These are phyloP conservation scores for Martes martes DNA, from an alignment of 2,113 vertebrate species.

Conservation along the genomic window DNA sequence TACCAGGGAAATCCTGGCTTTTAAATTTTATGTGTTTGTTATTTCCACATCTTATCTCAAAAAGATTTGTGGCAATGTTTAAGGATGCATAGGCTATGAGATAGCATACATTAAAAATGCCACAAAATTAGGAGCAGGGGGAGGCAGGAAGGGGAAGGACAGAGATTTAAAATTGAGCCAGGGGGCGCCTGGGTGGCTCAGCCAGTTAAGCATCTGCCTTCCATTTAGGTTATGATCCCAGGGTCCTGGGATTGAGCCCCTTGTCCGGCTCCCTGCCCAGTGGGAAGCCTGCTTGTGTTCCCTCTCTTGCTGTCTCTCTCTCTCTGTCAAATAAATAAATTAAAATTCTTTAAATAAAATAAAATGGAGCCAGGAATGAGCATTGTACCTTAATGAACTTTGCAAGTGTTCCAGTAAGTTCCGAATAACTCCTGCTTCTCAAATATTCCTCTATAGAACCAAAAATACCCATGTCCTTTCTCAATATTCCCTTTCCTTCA, in stretches of 20 bases:
- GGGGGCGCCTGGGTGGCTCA: not conserved
- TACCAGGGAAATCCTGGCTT: not conserved
- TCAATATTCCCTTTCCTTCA: conserved; percentile 9
- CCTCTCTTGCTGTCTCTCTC: too few species aligned
- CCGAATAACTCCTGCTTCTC: not conserved
- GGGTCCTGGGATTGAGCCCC: too few species aligned
- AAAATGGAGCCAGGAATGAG: not conserved
- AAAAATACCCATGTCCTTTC: not conserved
- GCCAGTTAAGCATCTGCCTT: too few species aligned
- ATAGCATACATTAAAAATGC: not conserved
- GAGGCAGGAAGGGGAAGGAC: not conserved
- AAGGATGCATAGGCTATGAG: not conserved
- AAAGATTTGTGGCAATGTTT: not conserved
- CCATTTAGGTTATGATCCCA: too few species aligned
- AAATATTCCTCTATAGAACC: not conserved
- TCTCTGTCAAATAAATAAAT: too few species aligned
- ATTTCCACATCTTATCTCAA: not conserved
- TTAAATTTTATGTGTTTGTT: not conserved
- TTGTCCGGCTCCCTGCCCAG: too few species aligned
- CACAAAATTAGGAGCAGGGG: not conserved
- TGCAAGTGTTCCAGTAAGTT: not conserved
- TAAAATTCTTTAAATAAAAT: not conserved
- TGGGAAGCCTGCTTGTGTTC: too few species aligned
- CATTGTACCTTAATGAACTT: not conserved
- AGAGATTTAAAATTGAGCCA: not conserved